phyloP scores from a whole-genome alignment of 2,113 vertebrate genomes.

The Pseudorectes ferrugineus region DNA sequence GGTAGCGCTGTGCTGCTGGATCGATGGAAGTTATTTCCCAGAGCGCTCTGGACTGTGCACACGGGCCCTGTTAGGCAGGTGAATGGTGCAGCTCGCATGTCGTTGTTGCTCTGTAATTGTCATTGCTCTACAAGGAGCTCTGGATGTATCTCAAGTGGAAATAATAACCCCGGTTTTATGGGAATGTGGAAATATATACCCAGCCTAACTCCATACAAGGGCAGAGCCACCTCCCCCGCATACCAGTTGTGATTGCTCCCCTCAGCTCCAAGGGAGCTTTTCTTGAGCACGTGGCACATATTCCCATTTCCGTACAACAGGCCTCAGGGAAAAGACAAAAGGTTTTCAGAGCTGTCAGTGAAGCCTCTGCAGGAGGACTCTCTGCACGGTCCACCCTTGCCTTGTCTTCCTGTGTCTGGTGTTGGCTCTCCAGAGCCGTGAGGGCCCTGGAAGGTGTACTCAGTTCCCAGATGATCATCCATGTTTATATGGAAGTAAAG shows the following conservation, averaged over 20 bases:
- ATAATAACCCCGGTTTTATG: not conserved
- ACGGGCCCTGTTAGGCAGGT: not conserved
- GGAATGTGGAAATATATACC: not conserved
- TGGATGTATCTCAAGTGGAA: constrained; percentile 17
- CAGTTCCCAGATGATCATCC: not conserved
- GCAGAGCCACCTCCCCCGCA: not conserved
- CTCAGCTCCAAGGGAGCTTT: not conserved
- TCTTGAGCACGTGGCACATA: not conserved
- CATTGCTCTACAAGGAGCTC: constrained; percentile 34
- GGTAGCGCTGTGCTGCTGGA: constrained; percentile 30
- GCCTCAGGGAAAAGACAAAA: not conserved
- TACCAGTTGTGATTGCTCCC: not conserved
- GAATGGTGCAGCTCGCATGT: not conserved
- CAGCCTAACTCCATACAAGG: not conserved
- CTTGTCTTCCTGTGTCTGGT: accelerated
- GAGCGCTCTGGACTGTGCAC: not conserved
- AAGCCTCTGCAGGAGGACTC: not conserved
- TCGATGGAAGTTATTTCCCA: constrained; percentile 67
- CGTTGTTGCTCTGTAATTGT: not conserved
- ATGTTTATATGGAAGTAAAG: not conserved
- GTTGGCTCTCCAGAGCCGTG: not conserved
- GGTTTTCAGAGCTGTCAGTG: not conserved
- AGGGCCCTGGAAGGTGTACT: not conserved
- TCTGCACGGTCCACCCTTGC: not conserved
- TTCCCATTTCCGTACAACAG: not conserved